phyloP scores from a whole-genome alignment of 2,797 vertebrate species.

The Nyctalus aviator region DNA sequence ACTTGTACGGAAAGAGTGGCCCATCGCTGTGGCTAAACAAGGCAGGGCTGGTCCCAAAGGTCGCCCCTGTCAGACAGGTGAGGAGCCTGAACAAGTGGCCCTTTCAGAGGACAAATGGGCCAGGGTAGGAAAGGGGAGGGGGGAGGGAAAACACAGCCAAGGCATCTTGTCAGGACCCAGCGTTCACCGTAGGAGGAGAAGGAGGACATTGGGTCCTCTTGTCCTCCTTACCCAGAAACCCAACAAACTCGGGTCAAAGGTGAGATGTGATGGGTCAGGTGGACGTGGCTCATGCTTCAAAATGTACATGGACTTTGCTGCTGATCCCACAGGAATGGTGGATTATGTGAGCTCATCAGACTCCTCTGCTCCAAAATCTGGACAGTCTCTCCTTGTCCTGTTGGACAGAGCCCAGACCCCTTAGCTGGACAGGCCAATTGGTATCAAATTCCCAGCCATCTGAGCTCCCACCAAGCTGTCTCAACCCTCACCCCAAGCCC shows the following conservation, averaged over 20 bases:
- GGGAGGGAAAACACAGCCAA: background rate
- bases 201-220: background rate
- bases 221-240: background rate
- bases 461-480: background rate
- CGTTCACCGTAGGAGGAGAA: background rate
- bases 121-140: fast-evolving
- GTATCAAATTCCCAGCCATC: background rate
- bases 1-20: background rate
- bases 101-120: background rate
- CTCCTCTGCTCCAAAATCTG: background rate
- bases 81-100: background rate
- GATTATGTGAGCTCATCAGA: background rate
- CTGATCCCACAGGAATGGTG: background rate
- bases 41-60: background rate
- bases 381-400: background rate
- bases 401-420: background rate
- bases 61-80: background rate
- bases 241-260: background rate
- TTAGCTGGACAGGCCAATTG: background rate
- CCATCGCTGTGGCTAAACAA: background rate
- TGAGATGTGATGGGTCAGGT: background rate
- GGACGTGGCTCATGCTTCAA: background rate
- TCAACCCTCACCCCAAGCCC: background rate
- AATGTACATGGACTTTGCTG: background rate
- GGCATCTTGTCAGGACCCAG: background rate